phyloP scores from a whole-genome alignment of 2,888 invertebrate species.

The Drosophila paramelanica region DNA sequence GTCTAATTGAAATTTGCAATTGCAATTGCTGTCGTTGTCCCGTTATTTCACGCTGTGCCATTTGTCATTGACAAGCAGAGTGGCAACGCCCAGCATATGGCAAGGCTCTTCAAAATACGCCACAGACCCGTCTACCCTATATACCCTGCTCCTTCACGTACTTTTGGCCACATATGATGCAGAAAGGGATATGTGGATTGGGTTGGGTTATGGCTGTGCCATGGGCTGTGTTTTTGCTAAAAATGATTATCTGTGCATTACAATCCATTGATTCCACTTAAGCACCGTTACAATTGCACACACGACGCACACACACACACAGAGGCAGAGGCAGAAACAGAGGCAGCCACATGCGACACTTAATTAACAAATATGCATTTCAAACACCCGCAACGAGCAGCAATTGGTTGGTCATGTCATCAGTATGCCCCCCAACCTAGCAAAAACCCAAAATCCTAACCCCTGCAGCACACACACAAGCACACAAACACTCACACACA shows the following conservation, averaged over 20 bases:
- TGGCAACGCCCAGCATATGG: constrained; percentile 49
- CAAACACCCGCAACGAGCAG: constrained; percentile 77
- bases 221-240: constrained; percentile 52
- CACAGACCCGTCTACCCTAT: background rate
- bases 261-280: constrained; percentile 82
- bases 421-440: background rate
- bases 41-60: constrained; percentile 60
- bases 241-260: constrained; percentile 80
- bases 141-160: no score
- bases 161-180: background rate
- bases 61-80: constrained; percentile 72
- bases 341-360: constrained; percentile 63
- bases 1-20: constrained; percentile 77
- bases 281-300: constrained; percentile 74
- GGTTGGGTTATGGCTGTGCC: constrained; percentile 13
- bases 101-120: constrained; percentile 41
- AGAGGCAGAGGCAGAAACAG: constrained; percentile 11
- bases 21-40: constrained; percentile 36
- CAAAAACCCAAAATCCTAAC: background rate
- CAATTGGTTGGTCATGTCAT: constrained; percentile 75
- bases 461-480: constrained; percentile 1
- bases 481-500: constrained; percentile 4
- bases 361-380: constrained; percentile 81
- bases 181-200: constrained; percentile 1
- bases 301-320: constrained; percentile 23